Conservation (phyloP, 2,888 invertebrate species). For the Chrysina gloriosa region DNA sequence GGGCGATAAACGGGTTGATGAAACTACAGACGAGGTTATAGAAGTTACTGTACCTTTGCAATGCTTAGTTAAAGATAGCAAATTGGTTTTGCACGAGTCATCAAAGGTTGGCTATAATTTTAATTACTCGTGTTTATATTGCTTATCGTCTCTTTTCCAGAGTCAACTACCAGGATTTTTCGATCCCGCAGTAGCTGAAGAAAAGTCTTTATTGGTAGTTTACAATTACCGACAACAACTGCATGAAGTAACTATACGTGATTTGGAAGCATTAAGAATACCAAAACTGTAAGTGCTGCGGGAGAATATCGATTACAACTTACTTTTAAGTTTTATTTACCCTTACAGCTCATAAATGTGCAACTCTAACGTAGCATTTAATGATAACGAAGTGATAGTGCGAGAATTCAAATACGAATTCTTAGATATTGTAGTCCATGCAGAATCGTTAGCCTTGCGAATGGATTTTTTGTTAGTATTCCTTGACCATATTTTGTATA, state of each 20-base stretch:
- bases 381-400: slow-evolving; percentile 11
- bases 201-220: slow-evolving; percentile 86
- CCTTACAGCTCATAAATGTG: slow-evolving; percentile 61
- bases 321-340: slow-evolving; percentile 35
- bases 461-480: slow-evolving; percentile 29
- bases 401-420: slow-evolving; percentile 28
- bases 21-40: slow-evolving; percentile 71
- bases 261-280: slow-evolving; percentile 83
- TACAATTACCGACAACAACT: slow-evolving; percentile 85
- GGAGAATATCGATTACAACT: background rate
- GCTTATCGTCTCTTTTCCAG: slow-evolving; percentile 68
- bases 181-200: slow-evolving; percentile 94
- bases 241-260: slow-evolving; percentile 83
- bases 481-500: slow-evolving; percentile 27
- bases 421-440: slow-evolving; percentile 21
- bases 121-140: background rate
- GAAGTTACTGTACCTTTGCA: slow-evolving; percentile 97
- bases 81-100: slow-evolving; percentile 83
- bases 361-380: slow-evolving; percentile 59
- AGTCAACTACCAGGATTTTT: slow-evolving; percentile 96
- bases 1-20: slow-evolving; percentile 51
- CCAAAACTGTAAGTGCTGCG: slow-evolving; percentile 72
- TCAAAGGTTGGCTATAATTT: slow-evolving; percentile 76
- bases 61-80: slow-evolving; percentile 92
- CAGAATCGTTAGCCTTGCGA: slow-evolving; percentile 3